These are phyloP conservation scores for Oscheius sp. DNA, from an alignment of 1,140 invertebrate species.

Conservation along the genomic window DNA sequence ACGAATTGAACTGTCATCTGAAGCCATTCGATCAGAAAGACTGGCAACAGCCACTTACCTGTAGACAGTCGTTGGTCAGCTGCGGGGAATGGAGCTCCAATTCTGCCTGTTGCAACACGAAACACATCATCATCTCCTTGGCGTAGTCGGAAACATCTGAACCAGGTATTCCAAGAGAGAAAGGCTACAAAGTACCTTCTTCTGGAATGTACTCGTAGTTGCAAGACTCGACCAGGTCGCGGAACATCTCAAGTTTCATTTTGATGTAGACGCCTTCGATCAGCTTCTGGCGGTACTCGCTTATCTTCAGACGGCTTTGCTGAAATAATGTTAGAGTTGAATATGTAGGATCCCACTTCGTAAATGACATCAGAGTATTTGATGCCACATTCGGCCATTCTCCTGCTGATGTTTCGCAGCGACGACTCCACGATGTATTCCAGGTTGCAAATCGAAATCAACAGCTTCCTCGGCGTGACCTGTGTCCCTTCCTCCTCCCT, in stretches of 20 bases:
- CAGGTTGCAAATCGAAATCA: constrained; percentile 56
- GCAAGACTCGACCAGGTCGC: background rate
- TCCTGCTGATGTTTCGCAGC: constrained; percentile 48
- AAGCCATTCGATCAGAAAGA: constrained; percentile 14
- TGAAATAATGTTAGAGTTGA: background rate
- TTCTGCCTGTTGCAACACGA: constrained; percentile 58
- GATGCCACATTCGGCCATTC: constrained; percentile 53
- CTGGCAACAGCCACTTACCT: background rate
- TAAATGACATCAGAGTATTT: constrained; percentile 55
- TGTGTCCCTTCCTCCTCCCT: background rate
- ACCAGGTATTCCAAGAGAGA: background rate
- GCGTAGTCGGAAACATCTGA: constrained; percentile 59
- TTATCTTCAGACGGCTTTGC: constrained; percentile 35
- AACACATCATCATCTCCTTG: constrained; percentile 57
- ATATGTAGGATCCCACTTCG: no score
- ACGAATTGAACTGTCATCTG: constrained; percentile 4
- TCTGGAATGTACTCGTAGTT: constrained; percentile 20
- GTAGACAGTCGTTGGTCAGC: constrained; percentile 31
- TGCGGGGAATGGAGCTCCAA: constrained; percentile 49
- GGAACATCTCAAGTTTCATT: constrained; percentile 10
- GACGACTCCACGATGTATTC: constrained; percentile 54
- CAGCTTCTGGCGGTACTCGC: background rate
- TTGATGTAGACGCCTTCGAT: constrained; percentile 3
- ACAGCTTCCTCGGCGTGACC: constrained; percentile 42
- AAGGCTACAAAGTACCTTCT: background rate